These are phyloP conservation scores for Drosophila nikananu DNA, from an alignment of 1,140 invertebrate genomes.

Conservation along the genomic window DNA sequence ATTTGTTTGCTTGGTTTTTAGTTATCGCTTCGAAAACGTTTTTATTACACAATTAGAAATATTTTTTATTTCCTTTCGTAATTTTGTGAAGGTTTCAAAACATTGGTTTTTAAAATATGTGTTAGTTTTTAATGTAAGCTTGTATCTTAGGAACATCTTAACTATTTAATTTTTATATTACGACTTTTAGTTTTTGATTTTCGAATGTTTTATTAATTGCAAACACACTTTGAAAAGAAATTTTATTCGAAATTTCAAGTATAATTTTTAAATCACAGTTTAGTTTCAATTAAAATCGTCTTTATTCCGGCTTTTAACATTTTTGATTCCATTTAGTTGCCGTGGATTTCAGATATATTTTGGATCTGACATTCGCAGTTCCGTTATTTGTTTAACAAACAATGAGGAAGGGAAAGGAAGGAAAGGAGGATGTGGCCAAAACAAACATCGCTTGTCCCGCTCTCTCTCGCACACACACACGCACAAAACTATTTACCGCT, in stretches of 20 bases:
- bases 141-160: not conserved
- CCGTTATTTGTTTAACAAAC: slow-evolving; percentile 70
- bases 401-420: not conserved
- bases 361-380: slow-evolving; percentile 1
- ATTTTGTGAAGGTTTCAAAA: not conserved
- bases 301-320: not conserved
- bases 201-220: not conserved
- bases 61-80: not conserved
- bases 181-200: not conserved
- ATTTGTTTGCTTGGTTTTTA: slow-evolving; percentile 24
- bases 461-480: slow-evolving; percentile 12
- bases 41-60: not conserved
- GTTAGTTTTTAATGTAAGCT: not conserved
- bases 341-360: not conserved
- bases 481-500: slow-evolving; percentile 46
- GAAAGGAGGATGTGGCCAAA: slow-evolving; percentile 39
- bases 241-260: not conserved
- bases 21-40: not conserved
- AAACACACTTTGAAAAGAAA: not conserved
- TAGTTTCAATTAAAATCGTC: not conserved
- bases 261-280: not conserved
- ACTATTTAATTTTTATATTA: not conserved
- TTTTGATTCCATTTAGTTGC: not conserved
- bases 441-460: slow-evolving; percentile 40
- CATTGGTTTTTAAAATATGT: not conserved